These are phyloP conservation scores for Lepisosteus osseus DNA, from an alignment of 2,113 vertebrate genomes.

Conservation along the genomic window DNA sequence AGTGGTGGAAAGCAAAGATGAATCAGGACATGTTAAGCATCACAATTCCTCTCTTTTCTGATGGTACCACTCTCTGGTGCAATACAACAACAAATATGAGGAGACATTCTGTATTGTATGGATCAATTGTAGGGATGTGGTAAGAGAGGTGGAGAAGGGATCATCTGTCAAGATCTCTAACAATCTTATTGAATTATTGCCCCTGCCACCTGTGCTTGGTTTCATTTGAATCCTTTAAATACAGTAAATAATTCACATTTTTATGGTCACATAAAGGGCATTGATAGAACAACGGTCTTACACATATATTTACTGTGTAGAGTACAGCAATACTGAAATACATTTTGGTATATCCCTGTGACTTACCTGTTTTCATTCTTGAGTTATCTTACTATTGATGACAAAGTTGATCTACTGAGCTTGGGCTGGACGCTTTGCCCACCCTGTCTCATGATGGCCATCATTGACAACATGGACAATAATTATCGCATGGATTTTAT, in stretches of 20 bases:
- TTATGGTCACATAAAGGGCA: slow-evolving; percentile 13
- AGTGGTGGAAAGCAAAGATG: slow-evolving; percentile 13
- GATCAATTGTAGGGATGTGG: slow-evolving; percentile 6
- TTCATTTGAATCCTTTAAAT: slow-evolving; percentile 18
- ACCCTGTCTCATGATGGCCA: slow-evolving; percentile 18
- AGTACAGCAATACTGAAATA: slow-evolving; percentile 12
- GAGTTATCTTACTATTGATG: slow-evolving; percentile 8
- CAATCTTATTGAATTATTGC: slow-evolving; percentile 15
- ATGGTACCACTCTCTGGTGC: slow-evolving; percentile 7
- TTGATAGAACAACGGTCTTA: slow-evolving; percentile 18
- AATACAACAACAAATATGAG: slow-evolving; percentile 21
- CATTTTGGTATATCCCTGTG: slow-evolving; percentile 14
- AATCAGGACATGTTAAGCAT: slow-evolving; percentile 12
- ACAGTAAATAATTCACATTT: slow-evolving; percentile 19
- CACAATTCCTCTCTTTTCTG: slow-evolving; percentile 13
- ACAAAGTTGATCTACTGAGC: slow-evolving; percentile 22
- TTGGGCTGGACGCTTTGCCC: slow-evolving; percentile 14
- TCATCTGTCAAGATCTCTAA: slow-evolving; percentile 11
- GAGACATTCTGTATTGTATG: slow-evolving; percentile 12
- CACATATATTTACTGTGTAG: not conserved
- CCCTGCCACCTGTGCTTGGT: slow-evolving; percentile 23
- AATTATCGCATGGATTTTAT: slow-evolving; percentile 18
- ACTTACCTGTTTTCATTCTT: slow-evolving; percentile 23
- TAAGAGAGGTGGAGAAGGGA: not conserved
- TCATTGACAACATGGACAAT: slow-evolving; percentile 18